Percentiles rank a stretch among this genome's conserved stretches.
These are phyloP conservation scores for Cygnus buccinator DNA, from an alignment of 2,113 vertebrate genomes.

Conservation along the genomic window DNA sequence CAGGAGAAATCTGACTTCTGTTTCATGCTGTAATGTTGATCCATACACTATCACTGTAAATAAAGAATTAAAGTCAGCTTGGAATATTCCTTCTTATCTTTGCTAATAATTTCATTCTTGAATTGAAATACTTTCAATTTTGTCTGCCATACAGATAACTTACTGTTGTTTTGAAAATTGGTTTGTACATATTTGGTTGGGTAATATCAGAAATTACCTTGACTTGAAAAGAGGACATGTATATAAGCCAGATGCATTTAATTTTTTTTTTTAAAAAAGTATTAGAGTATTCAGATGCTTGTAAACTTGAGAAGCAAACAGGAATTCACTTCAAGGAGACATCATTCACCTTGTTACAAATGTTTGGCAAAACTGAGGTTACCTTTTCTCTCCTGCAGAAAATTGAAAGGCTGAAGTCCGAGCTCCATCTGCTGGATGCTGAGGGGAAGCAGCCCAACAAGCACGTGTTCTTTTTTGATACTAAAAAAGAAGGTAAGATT, in stretches of 20 bases:
- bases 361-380: not conserved
- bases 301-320: not conserved
- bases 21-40: not conserved
- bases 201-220: not conserved
- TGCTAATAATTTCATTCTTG: not conserved
- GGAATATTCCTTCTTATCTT: not conserved
- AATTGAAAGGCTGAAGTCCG: conserved; percentile 93
- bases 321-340: not conserved
- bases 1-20: not conserved
- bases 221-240: not conserved
- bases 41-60: not conserved
- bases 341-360: fast-evolving
- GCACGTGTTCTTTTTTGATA: conserved; percentile 91
- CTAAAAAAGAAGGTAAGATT: conserved; percentile 84
- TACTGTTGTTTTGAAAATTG: not conserved
- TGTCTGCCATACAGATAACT: not conserved
- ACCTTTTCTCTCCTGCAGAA: conserved; percentile 78
- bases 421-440: conserved; percentile 93
- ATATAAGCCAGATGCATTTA: not conserved
- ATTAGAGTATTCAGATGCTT: not conserved
- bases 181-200: not conserved
- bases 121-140: not conserved
- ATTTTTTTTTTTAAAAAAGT: too few species aligned
- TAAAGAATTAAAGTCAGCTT: not conserved
- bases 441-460: conserved; percentile 82